These are phyloP conservation scores for Eretmodus cyanostictus DNA, from an alignment of 2,113 vertebrate species.

Conservation along the genomic window DNA sequence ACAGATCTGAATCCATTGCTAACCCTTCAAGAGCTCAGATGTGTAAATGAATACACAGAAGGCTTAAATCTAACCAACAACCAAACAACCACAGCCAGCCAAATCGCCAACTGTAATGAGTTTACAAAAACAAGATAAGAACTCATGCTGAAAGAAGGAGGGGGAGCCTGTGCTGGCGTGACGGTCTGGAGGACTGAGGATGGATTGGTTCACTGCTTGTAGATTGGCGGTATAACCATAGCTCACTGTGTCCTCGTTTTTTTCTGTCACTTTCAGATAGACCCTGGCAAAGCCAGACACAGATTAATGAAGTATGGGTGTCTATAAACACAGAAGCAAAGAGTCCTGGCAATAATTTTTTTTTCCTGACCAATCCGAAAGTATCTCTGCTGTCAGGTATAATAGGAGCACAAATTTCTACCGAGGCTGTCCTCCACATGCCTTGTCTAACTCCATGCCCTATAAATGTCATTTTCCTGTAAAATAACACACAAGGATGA, in stretches of 20 bases:
- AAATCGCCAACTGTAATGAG: background rate
- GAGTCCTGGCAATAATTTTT: background rate
- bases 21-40: background rate
- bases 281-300: constrained; percentile 17
- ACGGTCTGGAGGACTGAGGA: background rate
- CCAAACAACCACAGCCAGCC: background rate
- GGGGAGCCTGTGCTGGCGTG: background rate
- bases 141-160: background rate
- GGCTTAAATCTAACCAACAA: background rate
- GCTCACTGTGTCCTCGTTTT: constrained; percentile 7
- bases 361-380: background rate
- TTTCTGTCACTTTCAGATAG: constrained; percentile 4
- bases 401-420: constrained; percentile 31
- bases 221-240: background rate
- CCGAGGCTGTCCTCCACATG: constrained; percentile 10
- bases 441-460: constrained; percentile 17
- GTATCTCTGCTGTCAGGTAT: constrained; percentile 32
- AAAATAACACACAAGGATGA: constrained; percentile 2
- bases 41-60: background rate
- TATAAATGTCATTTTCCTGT: constrained; percentile 33
- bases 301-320: constrained; percentile 18
- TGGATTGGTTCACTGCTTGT: background rate
- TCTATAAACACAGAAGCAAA: background rate
- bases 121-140: background rate
- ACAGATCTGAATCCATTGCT: background rate